These are phyloP conservation scores for Paratilapia polleni DNA, from an alignment of 2,113 vertebrate genomes.

Conservation along the genomic window DNA sequence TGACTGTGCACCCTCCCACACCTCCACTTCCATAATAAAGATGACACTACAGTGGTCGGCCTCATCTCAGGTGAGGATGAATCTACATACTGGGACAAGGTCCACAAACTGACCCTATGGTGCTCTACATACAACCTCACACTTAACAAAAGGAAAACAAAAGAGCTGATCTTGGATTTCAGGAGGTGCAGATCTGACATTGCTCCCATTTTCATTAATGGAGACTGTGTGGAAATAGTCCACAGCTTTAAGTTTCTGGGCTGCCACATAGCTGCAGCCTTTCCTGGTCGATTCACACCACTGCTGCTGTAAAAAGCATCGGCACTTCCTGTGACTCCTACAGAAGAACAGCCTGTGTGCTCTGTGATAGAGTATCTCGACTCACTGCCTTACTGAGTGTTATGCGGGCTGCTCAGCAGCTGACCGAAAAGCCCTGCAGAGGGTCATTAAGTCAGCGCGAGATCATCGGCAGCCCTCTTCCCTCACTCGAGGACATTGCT, in stretches of 20 bases:
- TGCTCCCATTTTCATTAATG: background rate
- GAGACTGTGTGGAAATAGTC: background rate
- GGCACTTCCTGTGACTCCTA: background rate
- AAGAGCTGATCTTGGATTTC: background rate
- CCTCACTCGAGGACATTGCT: background rate
- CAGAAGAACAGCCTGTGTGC: background rate
- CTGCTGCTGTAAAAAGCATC: background rate
- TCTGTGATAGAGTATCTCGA: background rate
- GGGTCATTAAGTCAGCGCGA: background rate
- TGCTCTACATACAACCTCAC: background rate
- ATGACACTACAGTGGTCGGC: background rate
- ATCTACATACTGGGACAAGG: background rate
- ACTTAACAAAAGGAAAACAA: background rate
- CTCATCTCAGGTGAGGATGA: background rate
- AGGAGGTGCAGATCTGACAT: background rate
- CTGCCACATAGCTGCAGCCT: background rate
- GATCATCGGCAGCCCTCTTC: background rate
- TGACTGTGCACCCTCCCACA: background rate
- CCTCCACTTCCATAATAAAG: background rate
- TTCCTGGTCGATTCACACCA: background rate
- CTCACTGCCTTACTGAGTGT: background rate
- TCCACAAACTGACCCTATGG: background rate
- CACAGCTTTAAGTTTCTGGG: background rate
- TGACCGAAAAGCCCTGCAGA: background rate
- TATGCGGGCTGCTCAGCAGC: background rate